Evolutionary conservation across 2,888 invertebrate species (phyloP).

Genomic region (Galerucella pusilla): DNA sequence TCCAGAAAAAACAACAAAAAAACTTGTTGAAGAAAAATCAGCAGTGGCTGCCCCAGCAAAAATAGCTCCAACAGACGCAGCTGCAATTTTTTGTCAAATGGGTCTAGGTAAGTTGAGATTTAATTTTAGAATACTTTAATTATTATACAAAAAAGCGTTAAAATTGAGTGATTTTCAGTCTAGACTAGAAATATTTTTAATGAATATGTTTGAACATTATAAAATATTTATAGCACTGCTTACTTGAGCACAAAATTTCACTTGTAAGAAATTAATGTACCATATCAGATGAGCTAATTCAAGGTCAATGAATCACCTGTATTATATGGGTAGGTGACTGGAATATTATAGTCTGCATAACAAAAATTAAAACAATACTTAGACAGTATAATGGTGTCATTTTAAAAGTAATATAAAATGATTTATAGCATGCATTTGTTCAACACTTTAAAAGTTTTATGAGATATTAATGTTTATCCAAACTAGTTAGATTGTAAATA

Average conservation of each 20-base stretch:
- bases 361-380: background rate
- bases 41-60: constrained; percentile 30
- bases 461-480: no score
- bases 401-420: no score
- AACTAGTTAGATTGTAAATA: no score
- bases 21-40: constrained; percentile 41
- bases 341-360: background rate
- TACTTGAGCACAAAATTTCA: background rate
- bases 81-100: constrained; percentile 79
- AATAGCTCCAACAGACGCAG: constrained; percentile 70
- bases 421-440: no score
- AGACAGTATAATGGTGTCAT: background rate
- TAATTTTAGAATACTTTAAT: no score
- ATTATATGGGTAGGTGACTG: background rate
- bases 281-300: constrained; percentile 8
- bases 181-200: no score
- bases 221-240: no score
- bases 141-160: no score
- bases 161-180: no score
- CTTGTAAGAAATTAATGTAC: background rate
- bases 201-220: no score
- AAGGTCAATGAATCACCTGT: constrained; percentile 10
- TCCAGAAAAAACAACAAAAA: constrained; percentile 44
- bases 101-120: constrained; percentile 72
- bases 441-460: no score